A percentile compares a stretch with the other conserved stretches of the same genome.
These are phyloP conservation scores for Antheraea assamensis DNA, from an alignment of 2,888 invertebrate genomes.

Conservation along the genomic window DNA sequence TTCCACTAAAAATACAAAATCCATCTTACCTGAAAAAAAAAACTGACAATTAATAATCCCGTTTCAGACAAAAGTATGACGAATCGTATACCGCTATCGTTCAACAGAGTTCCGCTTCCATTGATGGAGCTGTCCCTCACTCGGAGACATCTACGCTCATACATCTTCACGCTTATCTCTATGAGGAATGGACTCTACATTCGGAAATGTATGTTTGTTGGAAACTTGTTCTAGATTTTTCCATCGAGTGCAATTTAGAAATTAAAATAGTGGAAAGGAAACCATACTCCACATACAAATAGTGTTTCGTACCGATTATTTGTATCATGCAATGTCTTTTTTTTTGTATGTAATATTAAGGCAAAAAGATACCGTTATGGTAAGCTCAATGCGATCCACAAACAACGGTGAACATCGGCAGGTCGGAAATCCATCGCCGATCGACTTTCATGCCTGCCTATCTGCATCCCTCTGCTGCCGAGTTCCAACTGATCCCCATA, in stretches of 20 bases:
- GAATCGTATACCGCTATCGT: neutral
- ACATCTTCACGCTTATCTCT: constrained; percentile 11
- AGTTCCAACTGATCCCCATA: too few species aligned
- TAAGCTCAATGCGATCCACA: too few species aligned
- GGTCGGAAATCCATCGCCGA: too few species aligned
- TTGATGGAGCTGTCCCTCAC: neutral
- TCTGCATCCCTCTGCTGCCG: too few species aligned
- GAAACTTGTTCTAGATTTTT: neutral
- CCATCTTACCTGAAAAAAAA: neutral
- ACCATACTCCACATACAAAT: neutral
- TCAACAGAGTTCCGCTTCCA: neutral
- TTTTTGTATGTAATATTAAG: too few species aligned
- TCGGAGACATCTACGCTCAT: neutral
- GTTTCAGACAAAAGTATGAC: constrained; percentile 5
- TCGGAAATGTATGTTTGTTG: neutral
- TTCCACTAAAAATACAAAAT: neutral
- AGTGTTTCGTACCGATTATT: neutral
- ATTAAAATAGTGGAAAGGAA: neutral
- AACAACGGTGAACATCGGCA: too few species aligned
- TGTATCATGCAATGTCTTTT: neutral
- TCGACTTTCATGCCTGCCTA: too few species aligned
- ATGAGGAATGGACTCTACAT: neutral
- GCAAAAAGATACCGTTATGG: too few species aligned
- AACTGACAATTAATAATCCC: neutral
- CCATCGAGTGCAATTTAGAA: neutral